Evolutionary conservation across 2,888 invertebrate genomes (phyloP), one percentile per base, ranked within the genome.

Genomic region (Geotrupes spiniger): DNA sequence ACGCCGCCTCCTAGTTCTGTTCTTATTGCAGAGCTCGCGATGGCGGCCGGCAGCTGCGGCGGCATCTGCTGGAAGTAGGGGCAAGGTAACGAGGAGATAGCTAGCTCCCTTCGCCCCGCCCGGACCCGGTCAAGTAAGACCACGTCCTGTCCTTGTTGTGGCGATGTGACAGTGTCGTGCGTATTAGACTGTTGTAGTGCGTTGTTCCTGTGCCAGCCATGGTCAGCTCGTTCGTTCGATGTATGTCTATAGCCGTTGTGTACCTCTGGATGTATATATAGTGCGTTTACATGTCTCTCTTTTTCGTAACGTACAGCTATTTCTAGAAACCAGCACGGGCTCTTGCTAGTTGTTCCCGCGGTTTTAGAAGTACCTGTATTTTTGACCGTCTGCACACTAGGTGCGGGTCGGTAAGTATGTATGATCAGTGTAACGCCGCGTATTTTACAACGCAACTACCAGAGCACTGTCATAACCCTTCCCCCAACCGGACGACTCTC

Each of bases 61-160:
- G 76, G 77, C 78, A 76, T 77, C 78, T 77, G 75, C 77, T 77
- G 77, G 78, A 78, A 78, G 77, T 79, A 78, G 78, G 76, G 77
- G 78, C 74, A 77, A 78, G 78, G 78, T 78, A 78, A 77, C 77
- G 77, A 78, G 78, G 77, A 78, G 76, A 77, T 76, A 77, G 78
- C 77, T 78, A 78, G 77, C 78, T 75, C 74, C 74, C 73, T 73
- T 44, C 36, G 39, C 64, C 65, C 57, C 63, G 64, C 63, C 66
- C 65, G 69, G 66, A 66, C 65, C 69, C 70, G 71, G 73, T 73
- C 72, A 71, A 71, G 71, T 73, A 73, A 73, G 73, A 73, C 72
- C 72, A 70, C 65, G 63, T 67, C 68, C 69, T 68, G 65, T 69
- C 69, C 71, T 71, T 72, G 72, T 72, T 73, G 71, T 73, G 71